Conservation (phyloP, 2,113 vertebrate species). For the Bubo scandiacus region DNA sequence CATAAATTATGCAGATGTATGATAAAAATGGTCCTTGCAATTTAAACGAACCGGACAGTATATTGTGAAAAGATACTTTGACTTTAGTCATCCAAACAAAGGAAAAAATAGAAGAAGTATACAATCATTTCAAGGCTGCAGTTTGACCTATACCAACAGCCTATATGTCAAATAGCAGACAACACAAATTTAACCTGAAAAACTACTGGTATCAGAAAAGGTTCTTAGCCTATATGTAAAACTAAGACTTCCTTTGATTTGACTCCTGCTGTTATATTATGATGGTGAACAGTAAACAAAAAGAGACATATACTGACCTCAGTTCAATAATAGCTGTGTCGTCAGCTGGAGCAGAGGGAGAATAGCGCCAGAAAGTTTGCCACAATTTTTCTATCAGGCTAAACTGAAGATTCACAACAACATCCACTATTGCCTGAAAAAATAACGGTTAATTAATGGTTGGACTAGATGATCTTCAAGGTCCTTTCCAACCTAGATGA, state of each 20-base stretch:
- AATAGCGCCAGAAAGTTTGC: slow-evolving; percentile 85
- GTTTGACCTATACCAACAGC: slow-evolving; percentile 28
- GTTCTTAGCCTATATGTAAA: slow-evolving; percentile 69
- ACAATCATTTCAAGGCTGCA: slow-evolving; percentile 41
- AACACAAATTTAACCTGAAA: slow-evolving; percentile 40
- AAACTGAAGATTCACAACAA: slow-evolving; percentile 84
- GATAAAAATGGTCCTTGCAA: slow-evolving; percentile 50
- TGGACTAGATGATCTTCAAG: too few species aligned
- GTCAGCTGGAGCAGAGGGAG: slow-evolving; percentile 74
- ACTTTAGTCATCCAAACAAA: slow-evolving; percentile 18
- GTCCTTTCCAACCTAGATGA: too few species aligned
- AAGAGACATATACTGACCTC: slow-evolving; percentile 70
- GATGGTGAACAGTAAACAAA: slow-evolving; percentile 32
- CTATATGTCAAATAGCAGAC: not conserved
- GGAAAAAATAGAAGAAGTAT: slow-evolving; percentile 46
- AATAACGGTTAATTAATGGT: not conserved
- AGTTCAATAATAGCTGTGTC: slow-evolving; percentile 74
- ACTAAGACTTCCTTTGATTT: slow-evolving; percentile 27
- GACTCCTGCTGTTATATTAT: slow-evolving; percentile 33
- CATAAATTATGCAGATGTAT: slow-evolving; percentile 43
- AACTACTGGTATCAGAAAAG: slow-evolving; percentile 40
- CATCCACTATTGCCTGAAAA: slow-evolving; percentile 80
- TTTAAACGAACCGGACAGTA: not conserved
- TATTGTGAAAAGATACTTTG: slow-evolving; percentile 28
- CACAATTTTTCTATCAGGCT: slow-evolving; percentile 83